phyloP scores from a whole-genome alignment of 2,797 vertebrate species.

The Tachyglossus aculeatus region DNA sequence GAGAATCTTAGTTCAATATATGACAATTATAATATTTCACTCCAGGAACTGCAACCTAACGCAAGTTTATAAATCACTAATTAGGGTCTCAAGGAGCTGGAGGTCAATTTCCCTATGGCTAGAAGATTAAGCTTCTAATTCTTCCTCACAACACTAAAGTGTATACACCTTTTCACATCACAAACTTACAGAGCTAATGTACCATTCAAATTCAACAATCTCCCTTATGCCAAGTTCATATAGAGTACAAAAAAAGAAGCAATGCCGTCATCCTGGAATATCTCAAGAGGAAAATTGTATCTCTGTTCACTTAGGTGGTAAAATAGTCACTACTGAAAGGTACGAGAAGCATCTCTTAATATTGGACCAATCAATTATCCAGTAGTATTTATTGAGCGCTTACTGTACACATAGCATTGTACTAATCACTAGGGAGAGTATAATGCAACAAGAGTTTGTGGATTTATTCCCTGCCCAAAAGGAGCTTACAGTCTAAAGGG shows the following conservation, averaged over 20 bases:
- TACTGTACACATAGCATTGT: background rate
- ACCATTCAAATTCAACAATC: background rate
- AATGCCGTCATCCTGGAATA: background rate
- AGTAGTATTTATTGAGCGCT: background rate
- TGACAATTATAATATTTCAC: background rate
- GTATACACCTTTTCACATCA: background rate
- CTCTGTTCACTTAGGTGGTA: background rate
- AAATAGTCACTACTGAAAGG: background rate
- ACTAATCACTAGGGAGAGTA: no score
- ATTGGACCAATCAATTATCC: background rate
- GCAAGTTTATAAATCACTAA: background rate
- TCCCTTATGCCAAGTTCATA: background rate
- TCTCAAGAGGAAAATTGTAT: background rate
- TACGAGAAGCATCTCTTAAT: background rate
- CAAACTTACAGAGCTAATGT: background rate
- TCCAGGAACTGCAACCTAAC: background rate
- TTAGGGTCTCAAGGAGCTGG: background rate
- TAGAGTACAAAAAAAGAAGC: background rate
- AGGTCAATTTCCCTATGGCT: background rate
- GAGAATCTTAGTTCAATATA: background rate
- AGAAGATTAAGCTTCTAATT: background rate
- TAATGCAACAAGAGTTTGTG: no score
- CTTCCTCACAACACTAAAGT: background rate
- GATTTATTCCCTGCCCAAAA: no score
- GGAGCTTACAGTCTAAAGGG: no score